Evolutionary conservation across 1,140 invertebrate species (phyloP).

Genomic region (Whitmania pigra): DNA sequence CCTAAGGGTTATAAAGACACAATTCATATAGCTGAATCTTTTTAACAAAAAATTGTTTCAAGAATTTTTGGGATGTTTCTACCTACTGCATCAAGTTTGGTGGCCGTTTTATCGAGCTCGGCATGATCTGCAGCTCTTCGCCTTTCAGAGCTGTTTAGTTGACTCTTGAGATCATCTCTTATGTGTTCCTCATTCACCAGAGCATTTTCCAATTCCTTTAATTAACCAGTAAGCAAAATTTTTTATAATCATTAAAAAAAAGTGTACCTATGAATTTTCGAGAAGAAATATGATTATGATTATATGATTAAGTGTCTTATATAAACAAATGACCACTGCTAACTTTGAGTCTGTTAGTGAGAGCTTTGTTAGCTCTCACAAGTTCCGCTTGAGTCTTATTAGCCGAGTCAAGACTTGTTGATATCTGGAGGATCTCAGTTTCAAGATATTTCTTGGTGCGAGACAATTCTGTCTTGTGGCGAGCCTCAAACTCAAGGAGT

Average conservation of each 20-base stretch:
- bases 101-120: not conserved
- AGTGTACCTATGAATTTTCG: not conserved
- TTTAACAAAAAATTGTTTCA: not conserved
- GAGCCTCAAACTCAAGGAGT: not conserved
- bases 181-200: not conserved
- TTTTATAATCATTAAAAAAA: not conserved
- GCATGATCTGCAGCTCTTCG: not conserved
- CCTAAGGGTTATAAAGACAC: not conserved
- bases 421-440: not conserved
- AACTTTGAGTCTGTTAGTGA: conserved; percentile 1
- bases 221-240: not conserved
- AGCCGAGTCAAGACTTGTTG: not conserved
- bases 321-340: too few relatives aligned
- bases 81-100: not conserved
- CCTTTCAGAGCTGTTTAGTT: not conserved
- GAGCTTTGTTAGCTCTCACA: not conserved
- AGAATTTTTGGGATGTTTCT: not conserved
- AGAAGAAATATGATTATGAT: not conserved
- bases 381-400: not conserved
- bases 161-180: not conserved
- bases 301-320: too few relatives aligned
- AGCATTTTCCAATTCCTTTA: not conserved
- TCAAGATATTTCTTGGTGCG: not conserved
- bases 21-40: not conserved
- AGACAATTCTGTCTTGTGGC: not conserved